phyloP scores from a whole-genome alignment of 2,888 invertebrate genomes.

The Eupithecia pulchellata region DNA sequence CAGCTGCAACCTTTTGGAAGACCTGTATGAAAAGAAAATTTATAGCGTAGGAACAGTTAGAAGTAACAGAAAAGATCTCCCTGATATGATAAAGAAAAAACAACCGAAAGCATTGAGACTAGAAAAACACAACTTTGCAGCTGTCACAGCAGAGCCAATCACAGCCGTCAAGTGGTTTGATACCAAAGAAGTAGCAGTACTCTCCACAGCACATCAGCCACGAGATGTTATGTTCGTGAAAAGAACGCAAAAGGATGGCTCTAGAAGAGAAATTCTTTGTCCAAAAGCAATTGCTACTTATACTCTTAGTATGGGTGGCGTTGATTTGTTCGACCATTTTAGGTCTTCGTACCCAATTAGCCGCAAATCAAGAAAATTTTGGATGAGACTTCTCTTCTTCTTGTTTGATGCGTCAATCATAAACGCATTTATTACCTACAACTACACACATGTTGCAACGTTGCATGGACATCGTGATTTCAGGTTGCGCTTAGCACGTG shows the following conservation, averaged over 20 bases:
- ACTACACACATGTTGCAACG: constrained; percentile 36
- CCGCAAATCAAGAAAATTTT: constrained; percentile 36
- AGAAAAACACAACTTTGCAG: constrained; percentile 50
- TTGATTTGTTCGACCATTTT: constrained; percentile 37
- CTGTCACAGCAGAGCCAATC: constrained; percentile 49
- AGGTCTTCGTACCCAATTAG: constrained; percentile 32
- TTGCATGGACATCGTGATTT: neutral
- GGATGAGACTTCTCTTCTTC: constrained; percentile 38
- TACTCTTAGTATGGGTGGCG: constrained; percentile 45
- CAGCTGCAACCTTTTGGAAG: constrained; percentile 40
- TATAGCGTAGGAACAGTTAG: constrained; percentile 52
- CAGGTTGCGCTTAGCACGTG: neutral
- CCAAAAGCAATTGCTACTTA: constrained; percentile 42
- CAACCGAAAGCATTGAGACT: constrained; percentile 36
- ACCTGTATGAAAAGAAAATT: constrained; percentile 45
- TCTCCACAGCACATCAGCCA: constrained; percentile 49
- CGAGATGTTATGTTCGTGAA: constrained; percentile 42
- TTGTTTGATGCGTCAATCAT: constrained; percentile 47
- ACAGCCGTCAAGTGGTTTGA: constrained; percentile 44
- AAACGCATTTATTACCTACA: constrained; percentile 47
- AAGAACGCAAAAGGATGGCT: constrained; percentile 56
- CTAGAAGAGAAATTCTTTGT: constrained; percentile 43
- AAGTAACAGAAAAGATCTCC: constrained; percentile 36
- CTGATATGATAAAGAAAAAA: constrained; percentile 28
- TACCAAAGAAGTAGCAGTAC: constrained; percentile 36